A percentile compares a stretch with the other conserved stretches of the same genome.
Evolutionary conservation across 2,113 vertebrate species (phyloP).

Genomic region (Charina bottae): DNA sequence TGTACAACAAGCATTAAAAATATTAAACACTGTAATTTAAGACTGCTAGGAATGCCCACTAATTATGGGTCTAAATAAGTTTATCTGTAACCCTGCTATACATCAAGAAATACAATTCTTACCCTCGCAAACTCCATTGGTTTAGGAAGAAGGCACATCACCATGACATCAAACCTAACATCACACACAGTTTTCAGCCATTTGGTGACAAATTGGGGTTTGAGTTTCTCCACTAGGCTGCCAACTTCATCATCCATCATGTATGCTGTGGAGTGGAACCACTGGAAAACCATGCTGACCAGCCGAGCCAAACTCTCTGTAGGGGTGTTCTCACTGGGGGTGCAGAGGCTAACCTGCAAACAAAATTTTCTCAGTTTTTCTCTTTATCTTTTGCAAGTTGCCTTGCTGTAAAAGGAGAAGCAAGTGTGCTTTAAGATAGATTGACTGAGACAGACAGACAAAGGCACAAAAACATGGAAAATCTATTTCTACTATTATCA

Average conservation of each 20-base stretch:
- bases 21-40: neutral
- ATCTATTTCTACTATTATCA: neutral
- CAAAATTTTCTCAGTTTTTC: neutral
- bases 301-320: slow-evolving; percentile 95
- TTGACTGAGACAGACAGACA: neutral
- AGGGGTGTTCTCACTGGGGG: slow-evolving; percentile 97
- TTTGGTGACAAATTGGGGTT: slow-evolving; percentile 98
- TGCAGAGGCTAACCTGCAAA: slow-evolving; percentile 93
- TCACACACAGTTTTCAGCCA: slow-evolving; percentile 99
- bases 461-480: neutral
- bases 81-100: neutral
- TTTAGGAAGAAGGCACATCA: slow-evolving; percentile 99
- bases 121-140: slow-evolving; percentile 98
- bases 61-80: neutral
- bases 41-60: neutral
- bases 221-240: slow-evolving; percentile 98
- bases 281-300: slow-evolving; percentile 99
- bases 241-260: slow-evolving; percentile 99
- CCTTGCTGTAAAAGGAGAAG: neutral
- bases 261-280: slow-evolving; percentile 98
- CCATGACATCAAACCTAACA: slow-evolving; percentile 98
- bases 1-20: slow-evolving; percentile 7
- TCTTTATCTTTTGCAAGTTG: neutral
- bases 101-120: slow-evolving; percentile 56
- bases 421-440: neutral